Conservation (phyloP, 1,140 invertebrate genomes). For the Pseudomyrmex sp. region DNA sequence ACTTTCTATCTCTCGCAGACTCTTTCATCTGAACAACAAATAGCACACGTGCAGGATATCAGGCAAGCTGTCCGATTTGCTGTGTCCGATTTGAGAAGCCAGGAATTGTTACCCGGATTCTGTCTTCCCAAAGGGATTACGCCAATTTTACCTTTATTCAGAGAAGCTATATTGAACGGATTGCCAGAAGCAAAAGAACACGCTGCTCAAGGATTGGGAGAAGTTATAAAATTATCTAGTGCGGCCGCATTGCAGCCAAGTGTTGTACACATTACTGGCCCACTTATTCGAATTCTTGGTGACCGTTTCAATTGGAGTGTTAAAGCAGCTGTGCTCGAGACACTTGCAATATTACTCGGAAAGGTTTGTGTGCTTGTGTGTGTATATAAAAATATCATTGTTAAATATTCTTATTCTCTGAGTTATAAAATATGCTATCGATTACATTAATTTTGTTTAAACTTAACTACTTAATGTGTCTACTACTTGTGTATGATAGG, state of each 20-base stretch:
- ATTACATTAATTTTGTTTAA: too few relatives aligned
- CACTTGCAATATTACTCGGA: slow-evolving; percentile 94
- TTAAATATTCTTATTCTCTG: too few relatives aligned
- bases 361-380: slow-evolving; percentile 87
- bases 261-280: slow-evolving; percentile 98
- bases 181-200: slow-evolving; percentile 97
- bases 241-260: slow-evolving; percentile 95
- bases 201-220: slow-evolving; percentile 96
- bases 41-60: slow-evolving; percentile 94
- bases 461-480: neutral
- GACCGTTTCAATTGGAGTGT: slow-evolving; percentile 97
- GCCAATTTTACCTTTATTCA: slow-evolving; percentile 96
- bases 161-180: slow-evolving; percentile 98
- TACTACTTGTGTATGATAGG: slow-evolving; percentile 84
- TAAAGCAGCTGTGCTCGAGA: slow-evolving; percentile 98
- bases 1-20: slow-evolving; percentile 84
- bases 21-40: slow-evolving; percentile 92
- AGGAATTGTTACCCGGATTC: slow-evolving; percentile 95
- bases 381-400: too few relatives aligned
- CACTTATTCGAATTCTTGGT: slow-evolving; percentile 98
- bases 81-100: slow-evolving; percentile 93
- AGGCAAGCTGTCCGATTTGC: slow-evolving; percentile 96
- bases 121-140: slow-evolving; percentile 97
- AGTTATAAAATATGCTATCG: too few relatives aligned
- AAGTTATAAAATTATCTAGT: slow-evolving; percentile 95